phyloP scores from a whole-genome alignment of 2,113 vertebrate species.

The Capreolus pygargus region DNA sequence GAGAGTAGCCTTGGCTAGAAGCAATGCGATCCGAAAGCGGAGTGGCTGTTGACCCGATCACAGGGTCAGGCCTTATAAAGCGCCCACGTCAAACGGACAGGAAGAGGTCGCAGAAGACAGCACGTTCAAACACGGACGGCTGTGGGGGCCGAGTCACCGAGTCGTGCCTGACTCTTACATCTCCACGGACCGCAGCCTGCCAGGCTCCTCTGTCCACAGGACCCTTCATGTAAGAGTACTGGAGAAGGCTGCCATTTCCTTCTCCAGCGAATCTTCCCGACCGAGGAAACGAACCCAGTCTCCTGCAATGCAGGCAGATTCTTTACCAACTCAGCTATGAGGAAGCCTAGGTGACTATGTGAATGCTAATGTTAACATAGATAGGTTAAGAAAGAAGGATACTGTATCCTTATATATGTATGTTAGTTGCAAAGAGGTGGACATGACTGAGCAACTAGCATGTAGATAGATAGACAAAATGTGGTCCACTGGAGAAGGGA shows the following conservation, averaged over 20 bases:
- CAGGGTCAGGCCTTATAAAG: not conserved
- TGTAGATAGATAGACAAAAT: not conserved
- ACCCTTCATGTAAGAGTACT: not conserved
- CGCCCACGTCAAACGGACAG: not conserved
- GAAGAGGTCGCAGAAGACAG: not conserved
- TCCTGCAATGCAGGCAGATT: not conserved
- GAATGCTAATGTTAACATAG: not conserved
- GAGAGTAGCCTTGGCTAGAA: not conserved
- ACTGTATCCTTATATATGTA: not conserved
- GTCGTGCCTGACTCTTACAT: fast-evolving
- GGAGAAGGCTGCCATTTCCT: not conserved
- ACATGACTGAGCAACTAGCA: not conserved
- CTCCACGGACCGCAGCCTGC: not conserved
- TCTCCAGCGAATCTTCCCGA: not conserved
- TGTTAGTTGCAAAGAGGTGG: not conserved
- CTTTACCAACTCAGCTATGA: not conserved
- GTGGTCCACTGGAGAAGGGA: not conserved
- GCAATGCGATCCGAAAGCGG: not conserved
- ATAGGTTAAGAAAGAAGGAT: not conserved
- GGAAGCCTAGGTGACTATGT: not conserved
- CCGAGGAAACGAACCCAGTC: not conserved
- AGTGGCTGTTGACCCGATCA: not conserved
- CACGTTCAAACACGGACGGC: not conserved
- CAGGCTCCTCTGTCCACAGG: not conserved
- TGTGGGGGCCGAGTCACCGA: not conserved